A percentile compares a stretch with the other conserved stretches of the same genome.
phyloP scores from a whole-genome alignment of 2,888 invertebrate genomes.

The Carterocephalus palaemon region DNA sequence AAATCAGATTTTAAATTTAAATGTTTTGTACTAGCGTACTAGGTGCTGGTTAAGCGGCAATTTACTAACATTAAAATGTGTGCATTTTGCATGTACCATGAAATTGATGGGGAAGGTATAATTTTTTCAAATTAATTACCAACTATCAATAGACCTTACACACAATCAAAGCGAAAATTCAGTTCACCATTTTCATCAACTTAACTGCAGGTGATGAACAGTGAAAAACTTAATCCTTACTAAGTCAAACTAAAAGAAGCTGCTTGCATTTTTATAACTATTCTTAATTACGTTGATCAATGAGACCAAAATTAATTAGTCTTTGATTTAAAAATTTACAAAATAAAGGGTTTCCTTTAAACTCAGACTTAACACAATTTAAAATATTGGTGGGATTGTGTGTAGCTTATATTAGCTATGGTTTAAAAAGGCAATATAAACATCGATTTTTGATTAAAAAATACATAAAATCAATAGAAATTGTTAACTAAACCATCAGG shows the following conservation, averaged over 20 bases:
- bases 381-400: conserved; percentile 19
- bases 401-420: conserved; percentile 1
- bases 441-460: no score
- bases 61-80: neutral
- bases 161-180: no score
- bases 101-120: neutral
- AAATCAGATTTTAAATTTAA: conserved; percentile 13
- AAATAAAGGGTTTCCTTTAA: conserved; percentile 7
- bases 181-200: neutral
- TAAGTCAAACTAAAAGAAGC: conserved; percentile 9
- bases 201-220: neutral
- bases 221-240: neutral
- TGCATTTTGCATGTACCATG: conserved; percentile 14
- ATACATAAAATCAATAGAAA: no score
- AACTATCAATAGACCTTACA: conserved; percentile 7
- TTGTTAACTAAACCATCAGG: conserved; percentile 18
- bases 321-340: conserved; percentile 4
- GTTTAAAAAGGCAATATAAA: no score
- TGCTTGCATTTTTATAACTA: conserved; percentile 1
- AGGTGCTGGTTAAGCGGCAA: conserved; percentile 22
- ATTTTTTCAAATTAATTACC: conserved; percentile 1
- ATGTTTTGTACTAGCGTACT: conserved; percentile 25
- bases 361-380: conserved; percentile 16
- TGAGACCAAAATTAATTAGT: no score
- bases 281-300: no score